Base-by-base conservation (phyloP, 2,797 vertebrate genomes). In the Coracias cyanogaster region DNA sequence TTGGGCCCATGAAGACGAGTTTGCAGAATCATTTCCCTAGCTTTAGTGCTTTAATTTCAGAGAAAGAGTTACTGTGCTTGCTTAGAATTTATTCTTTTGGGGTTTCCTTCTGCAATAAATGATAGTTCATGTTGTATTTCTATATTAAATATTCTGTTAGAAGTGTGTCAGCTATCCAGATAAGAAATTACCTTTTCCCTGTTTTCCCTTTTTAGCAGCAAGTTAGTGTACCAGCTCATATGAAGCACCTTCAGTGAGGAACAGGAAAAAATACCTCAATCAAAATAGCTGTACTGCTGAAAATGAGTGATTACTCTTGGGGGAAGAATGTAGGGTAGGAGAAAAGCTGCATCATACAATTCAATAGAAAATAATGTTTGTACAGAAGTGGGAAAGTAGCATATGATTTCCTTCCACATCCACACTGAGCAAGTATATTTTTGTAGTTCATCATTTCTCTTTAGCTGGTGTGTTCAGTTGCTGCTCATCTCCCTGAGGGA, bases 381-480 rank as follows among this genome's bases (percentile, higher is more conserved):
- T 91, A 54, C 46, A 66, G 72, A 92, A 87, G 37, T 48, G 69
- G 66, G 31, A 83, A 67, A 81, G 65, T 24, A 89, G 84, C 55
- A 33, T 93, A 82, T 57, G 49, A 65, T 96, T 94, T 91, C 65
- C 77, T 94, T 64, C 60, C 35, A 61, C 66, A 88, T 90, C 64
- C 46, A 39, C 82, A 80, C 48, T 14, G 3, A 86, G 74, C 39
- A 67, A 86, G 82, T 85, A 8, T 79, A 67, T 94, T 94, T 96
- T 89, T 90, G 85, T 92, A 91, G 85, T 18, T 48, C 85, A 93
- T 94, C 20, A 92, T 95, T 94, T 95, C 86, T 77, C 82, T 94
- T 91, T 90, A 84, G 52, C 48, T 94, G 64, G 20, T 89, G 22
- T 83, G 29, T 85, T 96, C 93, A 82, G 89, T 80, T 90, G 74